Evolutionary conservation across 2,888 invertebrate genomes (phyloP).

Genomic region (Sthenelais limicola): DNA sequence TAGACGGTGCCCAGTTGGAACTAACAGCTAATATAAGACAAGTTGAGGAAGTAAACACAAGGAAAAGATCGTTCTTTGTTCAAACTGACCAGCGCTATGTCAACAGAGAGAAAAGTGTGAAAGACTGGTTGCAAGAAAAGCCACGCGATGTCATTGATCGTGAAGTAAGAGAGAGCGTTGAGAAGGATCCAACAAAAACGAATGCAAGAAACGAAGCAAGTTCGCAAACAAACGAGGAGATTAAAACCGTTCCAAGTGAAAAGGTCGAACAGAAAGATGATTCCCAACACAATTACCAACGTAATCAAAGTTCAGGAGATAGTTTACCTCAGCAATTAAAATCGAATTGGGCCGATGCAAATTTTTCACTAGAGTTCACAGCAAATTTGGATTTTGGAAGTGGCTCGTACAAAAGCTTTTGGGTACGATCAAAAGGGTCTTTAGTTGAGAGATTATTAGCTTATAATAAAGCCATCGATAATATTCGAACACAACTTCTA

Average conservation of each 20-base stretch:
- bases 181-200: not conserved
- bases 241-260: not conserved
- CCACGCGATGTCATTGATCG: too few species aligned
- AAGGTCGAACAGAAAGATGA: not conserved
- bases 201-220: not conserved
- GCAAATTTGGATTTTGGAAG: conserved; percentile 8
- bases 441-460: conserved; percentile 35
- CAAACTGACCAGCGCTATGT: too few species aligned
- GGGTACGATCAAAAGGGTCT: conserved; percentile 9
- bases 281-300: too few species aligned
- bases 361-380: not conserved
- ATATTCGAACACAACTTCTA: conserved; percentile 40
- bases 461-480: conserved; percentile 37
- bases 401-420: conserved; percentile 8
- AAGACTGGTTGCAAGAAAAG: too few species aligned
- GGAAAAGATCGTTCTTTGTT: too few species aligned
- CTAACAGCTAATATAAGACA: not conserved
- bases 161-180: not conserved
- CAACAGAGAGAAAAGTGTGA: not conserved
- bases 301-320: too few species aligned
- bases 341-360: too few species aligned
- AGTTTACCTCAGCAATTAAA: too few species aligned
- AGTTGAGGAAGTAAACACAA: not conserved
- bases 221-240: not conserved
- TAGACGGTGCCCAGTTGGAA: not conserved